Percentiles rank a stretch among this genome's conserved stretches.
Evolutionary conservation across 2,888 invertebrate species (phyloP).

Genomic region (Nomada fabriciana): DNA sequence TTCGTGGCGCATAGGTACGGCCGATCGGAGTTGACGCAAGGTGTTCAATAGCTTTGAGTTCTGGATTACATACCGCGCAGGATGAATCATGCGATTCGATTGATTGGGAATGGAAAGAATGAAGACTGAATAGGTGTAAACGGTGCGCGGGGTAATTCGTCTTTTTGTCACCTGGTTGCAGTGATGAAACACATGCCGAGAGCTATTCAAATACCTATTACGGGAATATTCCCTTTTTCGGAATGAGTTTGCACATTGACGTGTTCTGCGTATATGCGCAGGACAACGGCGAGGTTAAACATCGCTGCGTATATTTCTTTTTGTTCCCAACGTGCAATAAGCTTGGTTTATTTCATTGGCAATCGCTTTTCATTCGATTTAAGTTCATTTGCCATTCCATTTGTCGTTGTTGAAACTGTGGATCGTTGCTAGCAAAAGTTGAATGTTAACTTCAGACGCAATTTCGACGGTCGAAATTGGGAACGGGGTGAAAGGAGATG

Average conservation of each 20-base stretch:
- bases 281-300: not conserved
- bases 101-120: slow-evolving; percentile 19
- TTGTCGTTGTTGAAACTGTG: too few relatives aligned
- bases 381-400: too few relatives aligned
- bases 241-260: not conserved
- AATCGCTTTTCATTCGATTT: too few relatives aligned
- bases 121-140: not conserved
- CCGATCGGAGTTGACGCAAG: not conserved
- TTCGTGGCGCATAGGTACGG: not conserved
- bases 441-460: not conserved
- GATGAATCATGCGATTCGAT: slow-evolving; percentile 9
- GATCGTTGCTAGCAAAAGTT: not conserved
- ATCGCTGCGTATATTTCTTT: not conserved
- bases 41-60: not conserved
- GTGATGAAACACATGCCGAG: slow-evolving; percentile 2
- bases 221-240: not conserved
- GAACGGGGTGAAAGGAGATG: slow-evolving; percentile 7
- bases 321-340: too few relatives aligned
- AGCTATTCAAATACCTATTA: not conserved
- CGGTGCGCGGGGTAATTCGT: slow-evolving; percentile 19
- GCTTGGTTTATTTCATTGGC: too few relatives aligned
- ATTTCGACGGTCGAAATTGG: slow-evolving; percentile 16
- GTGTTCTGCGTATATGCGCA: not conserved
- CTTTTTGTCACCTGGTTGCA: not conserved
- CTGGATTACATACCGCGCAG: not conserved